These are phyloP conservation scores for Sycophila sp. DNA, from an alignment of 1,140 invertebrate genomes.

Conservation along the genomic window DNA sequence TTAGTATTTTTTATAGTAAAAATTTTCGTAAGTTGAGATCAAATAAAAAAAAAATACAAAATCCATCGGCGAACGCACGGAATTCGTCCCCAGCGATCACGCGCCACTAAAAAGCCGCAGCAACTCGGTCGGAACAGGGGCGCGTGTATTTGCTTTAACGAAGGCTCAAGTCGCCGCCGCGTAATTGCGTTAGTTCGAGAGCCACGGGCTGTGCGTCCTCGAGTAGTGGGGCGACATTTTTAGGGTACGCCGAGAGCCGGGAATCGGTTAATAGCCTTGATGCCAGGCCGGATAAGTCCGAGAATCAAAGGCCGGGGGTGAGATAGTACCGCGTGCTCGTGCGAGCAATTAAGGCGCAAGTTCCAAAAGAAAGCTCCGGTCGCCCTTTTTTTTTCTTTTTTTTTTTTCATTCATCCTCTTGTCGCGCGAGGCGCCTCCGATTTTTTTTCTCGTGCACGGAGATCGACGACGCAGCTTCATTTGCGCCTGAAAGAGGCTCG, in stretches of 20 bases:
- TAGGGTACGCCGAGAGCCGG: conserved; percentile 40
- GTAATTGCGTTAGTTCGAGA: conserved; percentile 61
- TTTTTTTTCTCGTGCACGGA: too few relatives aligned
- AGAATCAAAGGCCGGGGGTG: conserved; percentile 53
- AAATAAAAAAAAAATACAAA: too few relatives aligned
- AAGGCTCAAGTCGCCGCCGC: conserved; percentile 36
- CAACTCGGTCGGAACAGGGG: neutral
- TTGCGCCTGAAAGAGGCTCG: too few relatives aligned
- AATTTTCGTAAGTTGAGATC: too few relatives aligned
- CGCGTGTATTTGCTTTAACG: conserved; percentile 52
- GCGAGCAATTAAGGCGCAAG: conserved; percentile 62
- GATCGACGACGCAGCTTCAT: too few relatives aligned
- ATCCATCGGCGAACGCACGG: too few relatives aligned
- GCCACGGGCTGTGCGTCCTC: conserved; percentile 42
- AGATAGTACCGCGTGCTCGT: conserved; percentile 16
- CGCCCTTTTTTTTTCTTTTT: conserved; percentile 5
- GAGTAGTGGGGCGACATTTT: conserved; percentile 55
- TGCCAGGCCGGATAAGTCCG: conserved; percentile 59
- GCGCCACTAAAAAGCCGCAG: neutral
- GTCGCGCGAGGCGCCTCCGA: too few relatives aligned
- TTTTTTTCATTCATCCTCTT: neutral
- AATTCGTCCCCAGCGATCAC: conserved; percentile 26
- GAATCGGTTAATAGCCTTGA: conserved; percentile 61
- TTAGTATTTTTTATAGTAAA: too few relatives aligned
- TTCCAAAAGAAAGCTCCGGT: too few relatives aligned